Evolutionary conservation across 2,888 invertebrate genomes (phyloP).

Genomic region (Pedicia rivosa): DNA sequence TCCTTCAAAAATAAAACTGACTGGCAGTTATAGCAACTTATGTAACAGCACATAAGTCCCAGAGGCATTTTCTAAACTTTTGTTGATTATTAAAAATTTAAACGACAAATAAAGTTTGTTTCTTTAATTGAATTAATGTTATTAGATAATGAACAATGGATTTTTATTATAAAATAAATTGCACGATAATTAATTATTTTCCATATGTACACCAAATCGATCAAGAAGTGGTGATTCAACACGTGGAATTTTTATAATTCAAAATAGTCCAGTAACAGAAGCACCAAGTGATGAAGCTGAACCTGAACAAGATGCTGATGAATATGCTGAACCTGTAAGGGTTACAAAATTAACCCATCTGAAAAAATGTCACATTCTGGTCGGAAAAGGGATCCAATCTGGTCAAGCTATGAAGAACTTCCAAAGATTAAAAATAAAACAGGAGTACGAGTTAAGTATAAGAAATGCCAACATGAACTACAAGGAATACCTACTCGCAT

Average conservation of each 20-base stretch:
- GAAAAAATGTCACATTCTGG: no score
- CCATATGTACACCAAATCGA: slow-evolving; percentile 29
- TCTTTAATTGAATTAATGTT: no score
- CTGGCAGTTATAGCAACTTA: no score
- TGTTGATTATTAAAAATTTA: no score
- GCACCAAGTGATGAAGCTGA: slow-evolving; percentile 54
- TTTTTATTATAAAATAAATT: no score
- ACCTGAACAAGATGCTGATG: slow-evolving; percentile 33
- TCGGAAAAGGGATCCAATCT: no score
- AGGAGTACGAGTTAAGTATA: neutral
- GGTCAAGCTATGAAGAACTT: neutral
- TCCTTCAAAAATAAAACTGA: no score
- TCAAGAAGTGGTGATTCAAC: slow-evolving; percentile 31
- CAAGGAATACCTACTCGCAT: neutral
- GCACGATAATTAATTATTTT: no score
- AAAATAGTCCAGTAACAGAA: slow-evolving; percentile 51
- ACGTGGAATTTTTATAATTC: slow-evolving; percentile 33
- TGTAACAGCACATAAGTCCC: no score
- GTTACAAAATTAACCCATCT: slow-evolving; percentile 54
- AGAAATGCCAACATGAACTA: neutral
- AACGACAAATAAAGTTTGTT: no score
- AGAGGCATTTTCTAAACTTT: no score
- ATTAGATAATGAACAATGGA: no score
- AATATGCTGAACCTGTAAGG: slow-evolving; percentile 42
- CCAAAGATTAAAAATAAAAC: neutral